Evolutionary conservation across 2,113 vertebrate species (phyloP).

Genomic region (Indicator maculatus): DNA sequence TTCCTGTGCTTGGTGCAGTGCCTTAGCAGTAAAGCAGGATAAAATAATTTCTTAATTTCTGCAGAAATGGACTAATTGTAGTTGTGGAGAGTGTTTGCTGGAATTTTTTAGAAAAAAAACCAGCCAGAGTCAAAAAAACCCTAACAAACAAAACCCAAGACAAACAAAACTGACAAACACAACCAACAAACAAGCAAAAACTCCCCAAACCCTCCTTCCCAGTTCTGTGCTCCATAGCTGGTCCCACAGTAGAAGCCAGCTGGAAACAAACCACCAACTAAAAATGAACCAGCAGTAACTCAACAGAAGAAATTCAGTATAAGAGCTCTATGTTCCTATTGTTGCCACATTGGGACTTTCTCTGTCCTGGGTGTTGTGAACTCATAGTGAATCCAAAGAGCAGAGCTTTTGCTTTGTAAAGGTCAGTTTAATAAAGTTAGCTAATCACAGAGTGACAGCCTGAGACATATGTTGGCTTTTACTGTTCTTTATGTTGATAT

Average conservation of each 20-base stretch:
- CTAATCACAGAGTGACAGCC: not conserved
- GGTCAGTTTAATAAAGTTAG: not conserved
- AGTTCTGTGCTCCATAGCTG: rapidly evolving
- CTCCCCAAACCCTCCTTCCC: not conserved
- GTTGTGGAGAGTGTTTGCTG: not conserved
- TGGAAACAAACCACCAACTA: not conserved
- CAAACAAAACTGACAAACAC: not conserved
- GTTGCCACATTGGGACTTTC: not conserved
- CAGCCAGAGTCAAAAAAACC: no score
- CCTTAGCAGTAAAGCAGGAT: not conserved
- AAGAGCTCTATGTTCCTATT: not conserved
- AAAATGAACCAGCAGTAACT: not conserved
- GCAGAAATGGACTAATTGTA: not conserved
- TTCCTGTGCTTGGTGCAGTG: not conserved
- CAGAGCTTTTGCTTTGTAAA: not conserved
- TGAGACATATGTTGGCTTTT: rapidly evolving
- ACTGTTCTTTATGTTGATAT: not conserved
- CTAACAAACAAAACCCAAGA: no score
- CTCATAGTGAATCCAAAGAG: not conserved
- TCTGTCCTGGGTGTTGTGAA: not conserved
- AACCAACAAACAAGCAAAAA: not conserved
- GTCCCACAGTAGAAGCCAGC: not conserved
- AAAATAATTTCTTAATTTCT: not conserved
- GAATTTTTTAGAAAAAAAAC: not conserved
- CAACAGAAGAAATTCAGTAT: not conserved